Conservation (phyloP, 1,140 invertebrate genomes). For the Panagrolaimus sp. region DNA sequence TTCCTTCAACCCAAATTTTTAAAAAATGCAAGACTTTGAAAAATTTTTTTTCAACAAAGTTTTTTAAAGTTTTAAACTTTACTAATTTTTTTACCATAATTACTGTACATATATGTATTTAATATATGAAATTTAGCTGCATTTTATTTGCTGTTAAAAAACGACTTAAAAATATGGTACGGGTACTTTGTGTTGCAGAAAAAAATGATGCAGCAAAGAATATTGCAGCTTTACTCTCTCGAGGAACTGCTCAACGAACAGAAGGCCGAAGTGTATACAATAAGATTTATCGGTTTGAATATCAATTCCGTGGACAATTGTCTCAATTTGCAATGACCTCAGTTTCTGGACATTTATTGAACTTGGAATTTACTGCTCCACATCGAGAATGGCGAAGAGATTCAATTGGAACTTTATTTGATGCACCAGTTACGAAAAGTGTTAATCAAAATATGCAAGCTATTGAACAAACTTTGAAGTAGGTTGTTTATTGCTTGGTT, state of each 20-base stretch:
- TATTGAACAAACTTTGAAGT: background rate
- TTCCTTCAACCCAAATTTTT: too few relatives aligned
- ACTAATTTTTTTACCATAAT: too few relatives aligned
- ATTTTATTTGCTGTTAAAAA: too few relatives aligned
- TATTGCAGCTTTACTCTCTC: constrained; percentile 77
- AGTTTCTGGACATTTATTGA: constrained; percentile 88
- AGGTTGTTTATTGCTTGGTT: background rate
- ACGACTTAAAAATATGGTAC: background rate
- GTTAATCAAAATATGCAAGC: background rate
- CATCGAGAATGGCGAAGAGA: constrained; percentile 48
- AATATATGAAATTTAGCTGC: too few relatives aligned
- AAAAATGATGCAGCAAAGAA: constrained; percentile 99
- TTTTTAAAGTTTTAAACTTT: too few relatives aligned
- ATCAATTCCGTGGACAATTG: constrained; percentile 65
- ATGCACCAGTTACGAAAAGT: background rate
- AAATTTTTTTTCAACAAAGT: too few relatives aligned
- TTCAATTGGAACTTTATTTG: background rate
- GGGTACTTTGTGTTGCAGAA: constrained; percentile 63
- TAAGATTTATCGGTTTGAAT: constrained; percentile 92
- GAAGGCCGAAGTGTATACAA: constrained; percentile 85
- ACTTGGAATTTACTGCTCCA: constrained; percentile 70
- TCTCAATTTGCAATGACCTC: constrained; percentile 91
- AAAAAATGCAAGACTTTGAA: too few relatives aligned
- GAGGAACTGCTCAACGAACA: constrained; percentile 65
- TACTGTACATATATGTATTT: too few relatives aligned